These are phyloP conservation scores for Thereuonema tuberculata DNA, from an alignment of 1,140 invertebrate genomes.

Conservation along the genomic window DNA sequence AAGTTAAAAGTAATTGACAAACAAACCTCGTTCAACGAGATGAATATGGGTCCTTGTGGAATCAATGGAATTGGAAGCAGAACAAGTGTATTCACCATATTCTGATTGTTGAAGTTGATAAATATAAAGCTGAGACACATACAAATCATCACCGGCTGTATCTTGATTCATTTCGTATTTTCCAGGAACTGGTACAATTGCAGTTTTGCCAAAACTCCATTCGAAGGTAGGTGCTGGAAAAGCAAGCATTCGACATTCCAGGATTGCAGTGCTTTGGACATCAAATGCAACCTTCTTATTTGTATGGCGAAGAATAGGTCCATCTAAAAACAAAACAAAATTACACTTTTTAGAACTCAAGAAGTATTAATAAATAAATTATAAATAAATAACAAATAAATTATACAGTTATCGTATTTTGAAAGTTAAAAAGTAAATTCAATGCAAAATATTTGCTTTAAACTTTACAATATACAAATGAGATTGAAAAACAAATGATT, in stretches of 20 bases:
- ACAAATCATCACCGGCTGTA: slow-evolving; percentile 66
- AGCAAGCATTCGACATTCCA: slow-evolving; percentile 75
- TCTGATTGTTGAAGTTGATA: slow-evolving; percentile 54
- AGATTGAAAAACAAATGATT: too few species aligned
- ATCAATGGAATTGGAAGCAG: slow-evolving; percentile 61
- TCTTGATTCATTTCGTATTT: slow-evolving; percentile 64
- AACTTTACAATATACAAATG: too few species aligned
- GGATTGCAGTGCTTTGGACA: slow-evolving; percentile 61
- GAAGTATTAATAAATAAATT: not conserved
- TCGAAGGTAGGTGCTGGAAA: slow-evolving; percentile 84
- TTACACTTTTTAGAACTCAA: slow-evolving; percentile 14
- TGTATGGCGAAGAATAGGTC: slow-evolving; percentile 66
- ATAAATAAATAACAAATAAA: slow-evolving; percentile 11
- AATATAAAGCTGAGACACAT: slow-evolving; percentile 61
- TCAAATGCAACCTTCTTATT: slow-evolving; percentile 82
- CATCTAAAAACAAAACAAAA: slow-evolving; percentile 42
- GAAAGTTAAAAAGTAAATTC: not conserved
- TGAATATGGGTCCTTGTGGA: slow-evolving; percentile 54
- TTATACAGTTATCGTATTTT: slow-evolving; percentile 5
- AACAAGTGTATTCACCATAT: slow-evolving; percentile 80
- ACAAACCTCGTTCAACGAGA: slow-evolving; percentile 51
- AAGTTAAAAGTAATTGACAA: too few species aligned
- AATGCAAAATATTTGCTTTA: too few species aligned
- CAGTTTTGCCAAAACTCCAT: slow-evolving; percentile 62
- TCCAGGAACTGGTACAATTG: slow-evolving; percentile 40